Conservation (phyloP, 1,140 invertebrate species). For the Paraescarpia echinospica region DNA sequence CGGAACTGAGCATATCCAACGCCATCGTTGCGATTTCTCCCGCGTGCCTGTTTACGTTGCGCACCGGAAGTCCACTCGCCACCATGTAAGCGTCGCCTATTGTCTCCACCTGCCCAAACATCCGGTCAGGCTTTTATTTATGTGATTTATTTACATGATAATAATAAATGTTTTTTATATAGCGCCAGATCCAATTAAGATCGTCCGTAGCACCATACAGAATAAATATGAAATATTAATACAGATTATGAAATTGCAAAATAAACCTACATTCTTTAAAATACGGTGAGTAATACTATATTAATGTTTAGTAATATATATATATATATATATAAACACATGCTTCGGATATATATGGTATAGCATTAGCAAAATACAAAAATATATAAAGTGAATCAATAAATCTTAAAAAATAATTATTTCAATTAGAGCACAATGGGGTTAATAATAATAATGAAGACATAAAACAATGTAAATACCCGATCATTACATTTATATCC, state of each 20-base stretch:
- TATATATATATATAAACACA: neutral
- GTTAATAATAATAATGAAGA: too few species aligned
- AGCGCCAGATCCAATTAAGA: too few species aligned
- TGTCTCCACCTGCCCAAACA: constrained; percentile 75
- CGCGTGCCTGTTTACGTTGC: constrained; percentile 73
- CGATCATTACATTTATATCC: too few species aligned
- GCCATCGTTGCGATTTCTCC: constrained; percentile 85
- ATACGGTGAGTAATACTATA: too few species aligned
- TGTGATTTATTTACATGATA: neutral
- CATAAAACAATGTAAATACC: too few species aligned
- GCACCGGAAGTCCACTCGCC: constrained; percentile 80
- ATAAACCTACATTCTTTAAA: too few species aligned
- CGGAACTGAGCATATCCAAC: constrained; percentile 76
- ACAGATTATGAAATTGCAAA: too few species aligned
- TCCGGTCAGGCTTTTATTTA: constrained; percentile 17
- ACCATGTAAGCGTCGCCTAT: constrained; percentile 95
- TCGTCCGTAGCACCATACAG: neutral
- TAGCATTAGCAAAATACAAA: too few species aligned
- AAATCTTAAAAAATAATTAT: too few species aligned
- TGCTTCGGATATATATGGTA: neutral
- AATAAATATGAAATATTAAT: neutral
- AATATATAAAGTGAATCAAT: too few species aligned
- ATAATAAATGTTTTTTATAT: neutral
- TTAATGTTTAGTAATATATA: neutral
- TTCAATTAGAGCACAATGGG: too few species aligned